Evolutionary conservation across 2,797 vertebrate genomes (phyloP).

Genomic region (Sorex maritimensis): DNA sequence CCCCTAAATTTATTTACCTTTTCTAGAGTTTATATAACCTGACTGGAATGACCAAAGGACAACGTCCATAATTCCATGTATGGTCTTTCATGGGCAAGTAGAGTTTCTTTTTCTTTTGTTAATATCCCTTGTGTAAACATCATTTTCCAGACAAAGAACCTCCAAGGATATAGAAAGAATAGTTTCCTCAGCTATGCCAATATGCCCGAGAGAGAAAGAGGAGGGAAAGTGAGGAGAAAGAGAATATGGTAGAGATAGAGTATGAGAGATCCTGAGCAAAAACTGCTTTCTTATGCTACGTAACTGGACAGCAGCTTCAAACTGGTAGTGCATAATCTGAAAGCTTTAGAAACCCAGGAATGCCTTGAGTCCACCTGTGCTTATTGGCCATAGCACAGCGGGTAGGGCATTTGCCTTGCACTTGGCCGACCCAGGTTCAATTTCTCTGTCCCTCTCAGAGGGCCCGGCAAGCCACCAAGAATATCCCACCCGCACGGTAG

Average conservation of each 20-base stretch:
- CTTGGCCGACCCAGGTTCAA: no score
- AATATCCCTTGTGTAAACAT: background rate
- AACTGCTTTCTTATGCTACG: conserved; percentile 46
- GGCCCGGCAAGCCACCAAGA: no score
- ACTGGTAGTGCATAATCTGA: background rate
- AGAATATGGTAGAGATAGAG: background rate
- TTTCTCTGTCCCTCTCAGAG: no score
- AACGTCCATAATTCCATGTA: background rate
- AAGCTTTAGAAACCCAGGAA: conserved; percentile 11
- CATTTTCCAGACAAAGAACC: background rate
- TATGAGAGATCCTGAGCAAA: background rate
- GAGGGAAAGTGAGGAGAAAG: background rate
- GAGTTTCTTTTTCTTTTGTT: background rate
- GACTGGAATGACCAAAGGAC: background rate
- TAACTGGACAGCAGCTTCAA: conserved; percentile 5
- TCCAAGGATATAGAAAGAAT: background rate
- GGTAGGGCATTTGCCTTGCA: no score
- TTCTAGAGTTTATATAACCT: background rate
- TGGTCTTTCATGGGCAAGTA: background rate
- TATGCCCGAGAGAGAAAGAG: background rate
- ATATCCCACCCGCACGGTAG: no score
- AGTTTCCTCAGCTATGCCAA: background rate
- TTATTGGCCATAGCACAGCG: no score
- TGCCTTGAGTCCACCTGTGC: background rate
- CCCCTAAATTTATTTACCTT: background rate